Conservation (phyloP, 30 jellyfish, hydroid and myxozoan genomes). For the Aurelia aurita region DNA sequence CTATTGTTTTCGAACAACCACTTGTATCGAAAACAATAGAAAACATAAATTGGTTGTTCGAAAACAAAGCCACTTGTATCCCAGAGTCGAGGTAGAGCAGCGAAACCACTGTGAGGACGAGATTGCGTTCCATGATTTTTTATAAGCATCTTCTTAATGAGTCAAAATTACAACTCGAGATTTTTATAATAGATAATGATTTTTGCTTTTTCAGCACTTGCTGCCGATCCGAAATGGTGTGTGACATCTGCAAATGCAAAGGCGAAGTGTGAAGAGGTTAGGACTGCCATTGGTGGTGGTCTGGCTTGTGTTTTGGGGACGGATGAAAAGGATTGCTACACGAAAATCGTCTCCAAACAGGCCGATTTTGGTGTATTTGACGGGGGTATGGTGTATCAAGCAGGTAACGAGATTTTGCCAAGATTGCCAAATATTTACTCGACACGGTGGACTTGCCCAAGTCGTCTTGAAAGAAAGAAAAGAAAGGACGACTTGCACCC, state of each 20-base stretch:
- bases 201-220: background rate
- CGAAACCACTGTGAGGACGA: no score
- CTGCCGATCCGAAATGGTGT: slow-evolving; percentile 32
- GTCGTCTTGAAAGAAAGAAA: no score
- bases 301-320: slow-evolving; percentile 18
- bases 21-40: no score
- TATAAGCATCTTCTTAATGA: no score
- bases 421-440: background rate
- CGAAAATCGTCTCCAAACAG: slow-evolving; percentile 10
- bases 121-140: no score
- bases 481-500: no score
- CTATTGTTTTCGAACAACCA: no score
- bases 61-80: no score
- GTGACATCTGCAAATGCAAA: background rate
- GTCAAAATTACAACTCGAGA: no score
- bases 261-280: background rate
- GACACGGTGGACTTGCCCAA: background rate
- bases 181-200: no score
- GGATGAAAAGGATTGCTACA: slow-evolving; percentile 42
- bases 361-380: slow-evolving; percentile 53
- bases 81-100: no score
- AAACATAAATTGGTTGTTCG: no score
- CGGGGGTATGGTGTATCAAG: slow-evolving; percentile 49
- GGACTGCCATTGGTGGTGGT: background rate
- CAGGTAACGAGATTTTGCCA: slow-evolving; percentile 11